Base-by-base conservation (phyloP, 2,888 invertebrate genomes). In the Leptopterna dolabrata region DNA sequence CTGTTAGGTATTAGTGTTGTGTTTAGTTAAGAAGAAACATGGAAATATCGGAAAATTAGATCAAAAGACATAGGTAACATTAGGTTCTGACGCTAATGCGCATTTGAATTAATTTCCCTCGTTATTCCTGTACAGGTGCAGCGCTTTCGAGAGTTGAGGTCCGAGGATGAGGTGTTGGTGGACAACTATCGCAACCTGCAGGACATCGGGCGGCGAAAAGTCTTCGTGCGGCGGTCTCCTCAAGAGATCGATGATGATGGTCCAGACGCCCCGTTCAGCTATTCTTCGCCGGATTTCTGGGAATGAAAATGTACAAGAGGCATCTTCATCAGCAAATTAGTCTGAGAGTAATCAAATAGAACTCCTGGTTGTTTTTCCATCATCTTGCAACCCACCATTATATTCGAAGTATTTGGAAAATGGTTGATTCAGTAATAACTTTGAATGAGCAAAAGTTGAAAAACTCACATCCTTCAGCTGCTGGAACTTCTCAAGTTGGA, bases 121-220 rank as follows among this genome's bases (percentile, higher is more conserved):
- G 1, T 45, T 9, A 2, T 14, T 45, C 16, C 16, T 45, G n/a
- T 51, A 3, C 47, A 95, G 94, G 93, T 95, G 93, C 93, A 93
- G 90, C 93, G 93, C 91, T 95, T 95, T 92, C 93, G 95, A 87
- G 93, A 93, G 51, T 93, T 96, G 73, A 94, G 94, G 24, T 94
- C 94, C 89, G 92, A 94, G 90, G 94, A 94, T 90, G 92, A 92
- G 30, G 92, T 93, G n/a, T 92, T 95, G 7, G 95, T 94, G 11
- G 95, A 95, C 92, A 96, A 95, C 93, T 96, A 93, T 92, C 93
- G 95, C 88, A 93, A 93, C 89, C 91, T 95, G 7, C 95, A 96
- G 90, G 94, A 94, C 0, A 92, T 95, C n/a, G 94, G 95, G 89
- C 94, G 94, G 55, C 93, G 95, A 71, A 93, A 95, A 73, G 93